Evolutionary conservation across 2,797 vertebrate genomes (phyloP).

Genomic region (Podarcis lilfordi): DNA sequence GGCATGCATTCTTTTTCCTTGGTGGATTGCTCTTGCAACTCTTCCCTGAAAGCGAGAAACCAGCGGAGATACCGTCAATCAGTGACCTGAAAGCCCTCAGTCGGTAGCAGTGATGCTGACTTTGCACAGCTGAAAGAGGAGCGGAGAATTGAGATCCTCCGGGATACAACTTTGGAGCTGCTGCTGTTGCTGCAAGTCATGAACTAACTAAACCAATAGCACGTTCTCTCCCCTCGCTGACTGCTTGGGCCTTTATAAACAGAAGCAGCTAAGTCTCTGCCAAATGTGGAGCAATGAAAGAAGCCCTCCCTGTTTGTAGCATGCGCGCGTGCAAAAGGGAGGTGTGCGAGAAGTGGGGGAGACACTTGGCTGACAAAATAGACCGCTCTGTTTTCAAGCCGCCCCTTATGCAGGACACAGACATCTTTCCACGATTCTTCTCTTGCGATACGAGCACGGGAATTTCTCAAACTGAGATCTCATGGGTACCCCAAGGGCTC

Average conservation of each 20-base stretch:
- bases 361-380: not conserved
- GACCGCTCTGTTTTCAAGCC: not conserved
- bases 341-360: not conserved
- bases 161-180: not conserved
- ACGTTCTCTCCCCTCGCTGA: slow-evolving; percentile 38
- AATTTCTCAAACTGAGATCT: slow-evolving; percentile 17
- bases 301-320: slow-evolving; percentile 57
- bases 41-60: slow-evolving; percentile 22
- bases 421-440: slow-evolving; percentile 17
- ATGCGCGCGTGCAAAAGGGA: slow-evolving; percentile 30
- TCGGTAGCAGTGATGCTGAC: not conserved
- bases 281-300: slow-evolving; percentile 63
- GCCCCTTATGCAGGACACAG: not conserved
- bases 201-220: slow-evolving; percentile 45
- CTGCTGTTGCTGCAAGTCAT: slow-evolving; percentile 44
- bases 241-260: slow-evolving; percentile 68
- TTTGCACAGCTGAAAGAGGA: slow-evolving; percentile 15
- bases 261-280: slow-evolving; percentile 62
- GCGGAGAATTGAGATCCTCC: slow-evolving; percentile 18
- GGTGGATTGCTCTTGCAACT: slow-evolving; percentile 18
- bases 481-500: not conserved
- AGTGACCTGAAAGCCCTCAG: fast-evolving
- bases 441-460: not conserved
- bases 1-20: slow-evolving; percentile 60
- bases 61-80: not conserved